These are phyloP conservation scores for Lindbergichthys nudifrons DNA, from an alignment of 2,797 vertebrate species.

Conservation along the genomic window DNA sequence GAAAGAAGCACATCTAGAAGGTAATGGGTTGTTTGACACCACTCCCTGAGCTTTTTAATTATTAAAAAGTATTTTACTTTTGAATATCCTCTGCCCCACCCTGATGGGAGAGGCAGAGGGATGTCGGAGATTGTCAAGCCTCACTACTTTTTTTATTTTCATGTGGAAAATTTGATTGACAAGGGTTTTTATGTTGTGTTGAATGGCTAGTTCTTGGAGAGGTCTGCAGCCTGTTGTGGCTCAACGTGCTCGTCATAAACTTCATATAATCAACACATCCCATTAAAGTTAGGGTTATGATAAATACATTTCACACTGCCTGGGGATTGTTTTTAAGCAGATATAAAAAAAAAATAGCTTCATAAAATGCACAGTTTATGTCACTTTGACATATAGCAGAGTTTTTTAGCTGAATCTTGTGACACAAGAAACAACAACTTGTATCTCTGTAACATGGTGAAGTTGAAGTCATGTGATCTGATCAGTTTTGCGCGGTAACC, in stretches of 20 bases:
- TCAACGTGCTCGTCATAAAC: background rate
- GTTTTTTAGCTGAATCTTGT: background rate
- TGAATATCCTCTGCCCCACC: constrained; percentile 33
- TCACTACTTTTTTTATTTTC: background rate
- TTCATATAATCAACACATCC: background rate
- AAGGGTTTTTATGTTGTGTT: background rate
- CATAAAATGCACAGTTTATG: background rate
- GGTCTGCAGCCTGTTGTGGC: background rate
- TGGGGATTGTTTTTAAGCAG: background rate
- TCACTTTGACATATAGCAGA: background rate
- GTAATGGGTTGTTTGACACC: constrained; percentile 57
- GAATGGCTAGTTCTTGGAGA: background rate
- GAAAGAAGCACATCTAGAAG: constrained; percentile 37
- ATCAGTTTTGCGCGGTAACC: background rate
- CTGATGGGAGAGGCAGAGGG: background rate
- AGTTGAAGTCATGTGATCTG: constrained; percentile 8
- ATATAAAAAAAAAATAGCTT: background rate
- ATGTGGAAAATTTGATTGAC: background rate
- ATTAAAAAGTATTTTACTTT: constrained; percentile 68
- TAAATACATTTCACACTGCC: background rate
- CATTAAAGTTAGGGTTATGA: background rate
- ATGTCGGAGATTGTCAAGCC: background rate
- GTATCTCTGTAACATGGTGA: background rate
- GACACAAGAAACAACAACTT: background rate
- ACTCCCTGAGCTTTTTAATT: constrained; percentile 56